Evolutionary conservation across 2,113 vertebrate genomes (phyloP).

Genomic region (Hoplias malabaricus): DNA sequence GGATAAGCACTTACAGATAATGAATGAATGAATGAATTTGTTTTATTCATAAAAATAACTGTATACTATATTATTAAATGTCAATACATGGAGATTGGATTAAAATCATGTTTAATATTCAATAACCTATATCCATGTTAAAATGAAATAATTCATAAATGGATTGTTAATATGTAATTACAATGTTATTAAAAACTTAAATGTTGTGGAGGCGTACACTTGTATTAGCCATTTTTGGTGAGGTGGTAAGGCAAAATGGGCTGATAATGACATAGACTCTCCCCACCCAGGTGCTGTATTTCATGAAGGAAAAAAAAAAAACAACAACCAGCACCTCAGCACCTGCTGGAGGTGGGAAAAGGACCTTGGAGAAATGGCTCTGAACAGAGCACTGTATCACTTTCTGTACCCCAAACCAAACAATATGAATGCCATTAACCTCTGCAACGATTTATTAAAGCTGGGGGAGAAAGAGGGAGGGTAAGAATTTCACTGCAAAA

Average conservation of each 20-base stretch:
- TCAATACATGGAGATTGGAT: too few species aligned
- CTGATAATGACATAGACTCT: neutral
- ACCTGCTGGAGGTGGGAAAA: neutral
- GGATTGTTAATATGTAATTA: too few species aligned
- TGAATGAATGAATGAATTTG: too few species aligned
- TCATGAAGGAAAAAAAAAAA: neutral
- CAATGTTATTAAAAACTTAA: too few species aligned
- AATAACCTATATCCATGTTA: too few species aligned
- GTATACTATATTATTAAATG: too few species aligned
- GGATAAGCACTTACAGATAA: too few species aligned
- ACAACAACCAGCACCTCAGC: neutral
- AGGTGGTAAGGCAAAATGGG: neutral
- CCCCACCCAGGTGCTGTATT: neutral
- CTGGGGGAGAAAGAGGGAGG: neutral
- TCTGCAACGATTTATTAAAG: constrained; percentile 6
- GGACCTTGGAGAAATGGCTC: neutral
- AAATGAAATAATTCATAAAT: too few species aligned
- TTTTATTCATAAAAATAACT: too few species aligned
- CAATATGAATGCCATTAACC: constrained; percentile 20
- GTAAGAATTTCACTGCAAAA: neutral
- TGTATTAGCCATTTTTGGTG: neutral
- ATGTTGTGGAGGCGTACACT: too few species aligned
- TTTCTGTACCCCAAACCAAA: constrained; percentile 2
- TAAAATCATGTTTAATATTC: too few species aligned
- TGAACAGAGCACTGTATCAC: neutral